These are phyloP conservation scores for Chloroceryle inda DNA, from an alignment of 2,797 vertebrate genomes.

Conservation along the genomic window DNA sequence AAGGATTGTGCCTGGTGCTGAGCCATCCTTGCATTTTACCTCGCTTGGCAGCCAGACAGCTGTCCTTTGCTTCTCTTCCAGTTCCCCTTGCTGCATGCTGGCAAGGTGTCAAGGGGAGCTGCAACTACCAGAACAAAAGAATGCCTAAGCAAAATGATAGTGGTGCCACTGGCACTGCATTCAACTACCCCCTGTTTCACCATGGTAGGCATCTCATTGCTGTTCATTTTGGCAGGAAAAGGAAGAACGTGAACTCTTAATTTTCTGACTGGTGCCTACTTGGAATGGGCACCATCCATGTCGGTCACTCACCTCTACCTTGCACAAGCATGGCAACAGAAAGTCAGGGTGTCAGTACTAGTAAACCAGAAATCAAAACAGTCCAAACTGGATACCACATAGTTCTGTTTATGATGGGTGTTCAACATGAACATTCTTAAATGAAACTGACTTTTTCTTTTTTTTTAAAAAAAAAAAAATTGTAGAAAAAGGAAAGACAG, in stretches of 20 bases:
- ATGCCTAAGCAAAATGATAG: not conserved
- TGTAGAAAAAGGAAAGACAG: not conserved
- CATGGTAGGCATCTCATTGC: not conserved
- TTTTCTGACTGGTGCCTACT: not conserved
- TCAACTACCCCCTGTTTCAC: not conserved
- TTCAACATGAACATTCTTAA: not conserved
- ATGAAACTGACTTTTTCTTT: not conserved
- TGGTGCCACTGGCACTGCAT: not conserved
- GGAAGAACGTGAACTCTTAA: not conserved
- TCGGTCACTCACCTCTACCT: not conserved
- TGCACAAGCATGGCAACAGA: not conserved
- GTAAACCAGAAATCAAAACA: not conserved
- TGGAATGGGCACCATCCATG: not conserved
- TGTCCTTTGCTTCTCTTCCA: not conserved
- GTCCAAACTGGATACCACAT: not conserved
- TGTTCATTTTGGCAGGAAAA: not conserved
- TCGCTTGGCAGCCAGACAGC: accelerated
- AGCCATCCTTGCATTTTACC: not conserved
- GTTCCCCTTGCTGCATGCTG: not conserved
- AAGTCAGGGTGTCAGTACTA: not conserved
- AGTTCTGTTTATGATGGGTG: not conserved
- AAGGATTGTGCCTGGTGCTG: not conserved
- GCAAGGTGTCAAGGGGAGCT: not conserved
- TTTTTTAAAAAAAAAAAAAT: too few species aligned
- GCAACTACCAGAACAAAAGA: not conserved